A percentile compares a stretch with the other conserved stretches of the same genome.
These are phyloP conservation scores for Epicampocera succincta DNA, from an alignment of 2,888 invertebrate genomes.

Conservation along the genomic window DNA sequence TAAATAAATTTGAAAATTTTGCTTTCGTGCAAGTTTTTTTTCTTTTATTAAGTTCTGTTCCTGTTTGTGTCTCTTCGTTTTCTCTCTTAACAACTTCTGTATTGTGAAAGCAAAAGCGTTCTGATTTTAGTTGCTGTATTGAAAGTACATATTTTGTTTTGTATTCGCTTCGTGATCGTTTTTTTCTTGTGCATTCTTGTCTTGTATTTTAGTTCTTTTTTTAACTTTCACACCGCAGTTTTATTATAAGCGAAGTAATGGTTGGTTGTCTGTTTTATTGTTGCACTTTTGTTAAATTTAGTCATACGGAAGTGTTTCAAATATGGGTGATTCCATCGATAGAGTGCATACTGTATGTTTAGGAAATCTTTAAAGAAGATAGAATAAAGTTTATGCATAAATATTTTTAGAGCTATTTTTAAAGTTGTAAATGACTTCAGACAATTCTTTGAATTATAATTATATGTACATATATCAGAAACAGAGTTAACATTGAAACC, in stretches of 20 bases:
- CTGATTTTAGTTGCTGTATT: conserved; percentile 62
- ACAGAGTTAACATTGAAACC: too few species aligned
- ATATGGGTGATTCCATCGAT: conserved; percentile 58
- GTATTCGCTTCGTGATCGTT: conserved; percentile 49
- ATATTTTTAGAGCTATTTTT: too few species aligned
- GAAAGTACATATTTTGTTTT: conserved; percentile 42
- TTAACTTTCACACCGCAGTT: conserved; percentile 71
- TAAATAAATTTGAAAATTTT: conserved; percentile 55
- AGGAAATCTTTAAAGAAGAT: background rate
- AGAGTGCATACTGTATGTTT: too few species aligned
- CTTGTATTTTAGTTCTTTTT: conserved; percentile 59
- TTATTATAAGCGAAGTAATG: conserved; percentile 41
- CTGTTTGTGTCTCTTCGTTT: conserved; percentile 72
- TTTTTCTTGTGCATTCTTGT: conserved; percentile 46
- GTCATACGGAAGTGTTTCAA: conserved; percentile 64
- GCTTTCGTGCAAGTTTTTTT: conserved; percentile 65
- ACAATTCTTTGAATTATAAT: too few species aligned
- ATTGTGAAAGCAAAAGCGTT: conserved; percentile 74
- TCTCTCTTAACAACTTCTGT: conserved; percentile 52
- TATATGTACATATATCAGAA: too few species aligned
- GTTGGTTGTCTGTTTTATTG: conserved; percentile 22
- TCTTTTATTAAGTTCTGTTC: conserved; percentile 42
- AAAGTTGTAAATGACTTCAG: too few species aligned
- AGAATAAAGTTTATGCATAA: too few species aligned
- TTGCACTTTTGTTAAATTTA: conserved; percentile 41